Base-by-base conservation (phyloP, 2,888 invertebrate species). In the Apamea monoglypha region DNA sequence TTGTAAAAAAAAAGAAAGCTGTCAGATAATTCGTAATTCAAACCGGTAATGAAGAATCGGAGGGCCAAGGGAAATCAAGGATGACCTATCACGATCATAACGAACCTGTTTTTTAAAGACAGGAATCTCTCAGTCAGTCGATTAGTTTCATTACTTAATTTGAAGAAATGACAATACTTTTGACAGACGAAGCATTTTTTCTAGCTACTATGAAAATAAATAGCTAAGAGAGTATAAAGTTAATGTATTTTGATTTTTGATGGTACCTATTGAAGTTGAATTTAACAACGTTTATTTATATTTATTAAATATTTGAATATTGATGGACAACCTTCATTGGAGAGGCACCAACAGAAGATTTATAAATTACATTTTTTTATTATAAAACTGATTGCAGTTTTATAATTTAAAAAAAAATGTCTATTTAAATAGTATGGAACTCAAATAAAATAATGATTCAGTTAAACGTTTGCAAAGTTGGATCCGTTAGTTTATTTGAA, bases 51-150 rank as follows among this genome's bases (percentile, higher is more conserved):
- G 21, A 73, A 53, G 5, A 47, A 61, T 69, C 56, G 12, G 7
- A 73, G 64, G 69, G 69, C 40, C 4, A 32, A 68, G 47, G 63
- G 50, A 74, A 81, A 81, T 67, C 66, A 74, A 59, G 56, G n/a
- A 71, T 63, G 29, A 76, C 29, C 29, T 76, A 67, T 74, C 32
- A 76, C 53, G 47, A 74, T 36, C 16, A n/a, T 21, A 71, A 29
- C 53, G 16, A 71, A 74, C 66, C 29, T 61, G 56, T 56, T 84
- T 74, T 67, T 14, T 56, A 16, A 7, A 32, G 47, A 40, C n/a
- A 56, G 16, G 32, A 61, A 71, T 67, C 36, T 29, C 16, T 71
- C 53, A n/a, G n/a, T n/a, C n/a, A n/a, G n/a, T n/a, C n/a, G n/a
- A n/a, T n/a, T n/a, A n/a, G 8, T 47, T 44, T 29, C 36, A 25